Evolutionary conservation across 64 coral and sea anemone genomes (phyloP).

Genomic region (Montipora efflorescens): DNA sequence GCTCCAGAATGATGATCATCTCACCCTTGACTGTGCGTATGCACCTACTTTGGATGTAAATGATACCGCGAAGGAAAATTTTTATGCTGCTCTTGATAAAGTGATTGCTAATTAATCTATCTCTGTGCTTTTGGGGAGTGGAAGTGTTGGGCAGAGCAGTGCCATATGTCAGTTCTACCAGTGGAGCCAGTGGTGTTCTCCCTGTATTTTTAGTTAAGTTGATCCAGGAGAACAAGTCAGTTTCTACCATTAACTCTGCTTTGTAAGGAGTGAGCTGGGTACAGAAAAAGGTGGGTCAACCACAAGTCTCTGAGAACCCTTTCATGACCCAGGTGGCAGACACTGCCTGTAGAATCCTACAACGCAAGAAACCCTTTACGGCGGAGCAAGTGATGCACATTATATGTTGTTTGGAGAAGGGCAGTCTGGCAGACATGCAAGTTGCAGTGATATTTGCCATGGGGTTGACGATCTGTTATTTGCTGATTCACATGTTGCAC

Average conservation of each 20-base stretch:
- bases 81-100: too few species aligned
- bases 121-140: conserved; percentile 6
- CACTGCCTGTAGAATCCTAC: conserved; percentile 1
- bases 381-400: not conserved
- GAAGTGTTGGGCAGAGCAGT: conserved; percentile 62
- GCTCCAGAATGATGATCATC: too few species aligned
- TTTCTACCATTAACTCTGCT: conserved; percentile 45
- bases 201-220: conserved; percentile 35
- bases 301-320: conserved; percentile 35
- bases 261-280: conserved; percentile 74
- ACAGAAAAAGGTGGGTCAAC: conserved; percentile 9
- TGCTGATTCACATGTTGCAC: not conserved
- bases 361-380: conserved; percentile 21
- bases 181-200: conserved; percentile 35
- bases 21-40: too few species aligned
- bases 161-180: conserved; percentile 32
- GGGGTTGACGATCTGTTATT: conserved; percentile 67
- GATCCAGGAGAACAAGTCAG: conserved; percentile 57
- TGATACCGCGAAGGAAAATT: too few species aligned
- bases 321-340: conserved; percentile 51
- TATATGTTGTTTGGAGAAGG: conserved; percentile 5
- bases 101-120: too few species aligned
- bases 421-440: conserved; percentile 50
- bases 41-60: too few species aligned
- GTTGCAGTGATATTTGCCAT: conserved; percentile 58